Conservation (phyloP, 2,797 vertebrate genomes). For the Periparus ater region DNA sequence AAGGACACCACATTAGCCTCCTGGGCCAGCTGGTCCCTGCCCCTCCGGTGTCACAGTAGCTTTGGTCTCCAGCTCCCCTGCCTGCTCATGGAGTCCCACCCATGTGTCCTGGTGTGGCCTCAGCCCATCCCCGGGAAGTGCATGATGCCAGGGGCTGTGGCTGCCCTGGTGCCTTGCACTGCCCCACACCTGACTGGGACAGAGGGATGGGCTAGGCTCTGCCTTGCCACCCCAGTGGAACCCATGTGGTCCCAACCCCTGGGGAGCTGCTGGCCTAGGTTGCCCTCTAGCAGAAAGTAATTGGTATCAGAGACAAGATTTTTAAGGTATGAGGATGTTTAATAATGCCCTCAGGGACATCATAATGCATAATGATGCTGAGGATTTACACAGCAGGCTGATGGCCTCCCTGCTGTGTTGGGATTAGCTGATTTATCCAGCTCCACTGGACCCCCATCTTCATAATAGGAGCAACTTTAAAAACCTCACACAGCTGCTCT, state of each 20-base stretch:
- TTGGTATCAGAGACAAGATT: not conserved
- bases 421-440: not conserved
- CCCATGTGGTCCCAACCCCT: fast-evolving
- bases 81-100: not conserved
- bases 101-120: not conserved
- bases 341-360: not conserved
- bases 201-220: not conserved
- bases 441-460: not conserved
- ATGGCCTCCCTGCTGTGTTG: not conserved
- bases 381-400: not conserved
- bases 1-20: not conserved
- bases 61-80: not conserved
- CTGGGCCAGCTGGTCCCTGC: fast-evolving
- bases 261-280: not conserved
- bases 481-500: not conserved
- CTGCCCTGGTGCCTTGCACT: not conserved
- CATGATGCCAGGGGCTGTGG: fast-evolving
- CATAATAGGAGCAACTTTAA: not conserved
- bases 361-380: not conserved
- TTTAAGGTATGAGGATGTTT: not conserved
- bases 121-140: not conserved
- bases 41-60: not conserved
- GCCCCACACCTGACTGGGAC: not conserved
- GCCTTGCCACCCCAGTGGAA: not conserved
- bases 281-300: not conserved